Conservation (phyloP, 2,888 invertebrate species). For the Pemphredon lugubris region DNA sequence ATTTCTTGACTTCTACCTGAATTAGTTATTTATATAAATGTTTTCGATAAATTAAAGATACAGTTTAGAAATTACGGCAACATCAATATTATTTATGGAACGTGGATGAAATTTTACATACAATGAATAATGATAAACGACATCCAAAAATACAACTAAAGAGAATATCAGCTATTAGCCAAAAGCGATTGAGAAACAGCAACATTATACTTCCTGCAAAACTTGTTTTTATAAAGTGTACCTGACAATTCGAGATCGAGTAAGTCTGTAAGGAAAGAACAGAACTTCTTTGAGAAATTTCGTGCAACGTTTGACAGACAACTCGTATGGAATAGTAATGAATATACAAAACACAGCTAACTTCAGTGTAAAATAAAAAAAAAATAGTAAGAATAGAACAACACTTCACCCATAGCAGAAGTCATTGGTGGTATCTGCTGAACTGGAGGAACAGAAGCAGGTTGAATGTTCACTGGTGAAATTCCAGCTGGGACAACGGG, state of each 20-base stretch:
- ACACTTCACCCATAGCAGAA: constrained; percentile 71
- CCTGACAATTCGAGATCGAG: constrained; percentile 76
- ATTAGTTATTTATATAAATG: too few relatives aligned
- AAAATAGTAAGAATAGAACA: not conserved
- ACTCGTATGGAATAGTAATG: constrained; percentile 7
- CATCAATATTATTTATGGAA: too few relatives aligned
- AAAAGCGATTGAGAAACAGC: constrained; percentile 9
- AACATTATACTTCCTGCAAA: constrained; percentile 21
- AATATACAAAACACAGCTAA: too few relatives aligned
- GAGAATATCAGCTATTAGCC: constrained; percentile 1
- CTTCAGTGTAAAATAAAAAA: constrained; percentile 2
- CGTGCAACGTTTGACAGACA: constrained; percentile 9
- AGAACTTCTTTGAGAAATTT: constrained; percentile 26
- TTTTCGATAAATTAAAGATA: too few relatives aligned
- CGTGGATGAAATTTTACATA: too few relatives aligned
- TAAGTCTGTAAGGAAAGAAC: constrained; percentile 76
- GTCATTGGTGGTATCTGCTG: constrained; percentile 68
- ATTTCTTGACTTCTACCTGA: too few relatives aligned
- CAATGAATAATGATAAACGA: too few relatives aligned
- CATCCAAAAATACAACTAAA: too few relatives aligned
- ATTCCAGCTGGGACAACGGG: constrained; percentile 72
- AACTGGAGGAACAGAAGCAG: constrained; percentile 62
- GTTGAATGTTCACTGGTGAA: constrained; percentile 61
- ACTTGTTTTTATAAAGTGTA: constrained; percentile 47
- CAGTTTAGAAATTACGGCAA: too few relatives aligned